Evolutionary conservation across 2,888 invertebrate genomes (phyloP).

Genomic region (Erynnis tages): DNA sequence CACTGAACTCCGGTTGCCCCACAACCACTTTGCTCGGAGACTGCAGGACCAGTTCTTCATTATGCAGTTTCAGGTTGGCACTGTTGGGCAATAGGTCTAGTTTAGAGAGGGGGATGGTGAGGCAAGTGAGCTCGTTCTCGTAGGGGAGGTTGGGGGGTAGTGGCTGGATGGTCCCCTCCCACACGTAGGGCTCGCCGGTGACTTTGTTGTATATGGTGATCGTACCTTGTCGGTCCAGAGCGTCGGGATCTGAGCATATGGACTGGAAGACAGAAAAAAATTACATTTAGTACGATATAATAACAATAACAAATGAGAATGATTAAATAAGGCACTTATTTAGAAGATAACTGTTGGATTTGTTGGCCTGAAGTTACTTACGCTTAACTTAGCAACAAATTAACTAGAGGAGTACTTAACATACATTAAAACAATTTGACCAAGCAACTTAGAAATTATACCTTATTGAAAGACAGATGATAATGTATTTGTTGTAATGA

Average conservation of each 20-base stretch:
- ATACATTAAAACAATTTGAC: too few species aligned
- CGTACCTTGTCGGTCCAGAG: conserved; percentile 39
- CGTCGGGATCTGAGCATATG: conserved; percentile 40
- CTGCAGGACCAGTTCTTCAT: conserved; percentile 46
- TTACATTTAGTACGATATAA: not conserved
- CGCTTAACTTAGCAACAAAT: too few species aligned
- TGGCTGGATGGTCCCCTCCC: conserved; percentile 49
- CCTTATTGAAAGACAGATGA: too few species aligned
- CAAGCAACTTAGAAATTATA: too few species aligned
- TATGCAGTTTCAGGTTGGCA: conserved; percentile 50
- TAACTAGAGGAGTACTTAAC: too few species aligned
- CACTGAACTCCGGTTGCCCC: conserved; percentile 49
- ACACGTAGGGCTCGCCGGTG: conserved; percentile 55
- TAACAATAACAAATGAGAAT: not conserved
- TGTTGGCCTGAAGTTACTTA: too few species aligned
- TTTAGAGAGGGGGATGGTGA: conserved; percentile 48
- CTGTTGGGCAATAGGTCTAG: conserved; percentile 57
- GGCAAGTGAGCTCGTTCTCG: conserved; percentile 39
- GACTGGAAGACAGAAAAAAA: conserved; percentile 42
- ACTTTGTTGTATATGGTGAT: conserved; percentile 64
- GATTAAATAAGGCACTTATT: not conserved
- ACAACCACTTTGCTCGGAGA: conserved; percentile 50
- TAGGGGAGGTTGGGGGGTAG: conserved; percentile 45
- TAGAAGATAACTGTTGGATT: too few species aligned
- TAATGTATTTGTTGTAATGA: too few species aligned